Percentiles rank a stretch among this genome's conserved stretches.
Conservation (phyloP, 2,797 vertebrate species). For the Malurus splendens region DNA sequence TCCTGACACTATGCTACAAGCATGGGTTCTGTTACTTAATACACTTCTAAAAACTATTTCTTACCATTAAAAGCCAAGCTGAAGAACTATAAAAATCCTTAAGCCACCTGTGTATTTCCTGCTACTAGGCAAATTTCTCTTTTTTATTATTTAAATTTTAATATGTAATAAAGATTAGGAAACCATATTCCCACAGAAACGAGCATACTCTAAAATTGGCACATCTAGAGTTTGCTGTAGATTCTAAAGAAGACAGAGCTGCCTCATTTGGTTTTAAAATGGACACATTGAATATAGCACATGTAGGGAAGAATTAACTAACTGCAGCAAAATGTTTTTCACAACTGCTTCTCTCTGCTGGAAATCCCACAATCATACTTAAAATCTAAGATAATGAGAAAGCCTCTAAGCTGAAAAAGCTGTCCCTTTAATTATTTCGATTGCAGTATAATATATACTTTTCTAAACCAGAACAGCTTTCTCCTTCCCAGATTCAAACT, state of each 20-base stretch:
- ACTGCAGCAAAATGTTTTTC: conserved; percentile 73
- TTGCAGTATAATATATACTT: conserved; percentile 1
- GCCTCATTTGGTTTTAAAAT: conserved; percentile 76
- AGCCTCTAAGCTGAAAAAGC: conserved; percentile 50
- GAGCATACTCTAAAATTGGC: conserved; percentile 56
- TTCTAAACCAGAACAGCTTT: not conserved
- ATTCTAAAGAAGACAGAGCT: conserved; percentile 51
- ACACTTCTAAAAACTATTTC: not conserved
- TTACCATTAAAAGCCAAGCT: not conserved
- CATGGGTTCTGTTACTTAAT: not conserved
- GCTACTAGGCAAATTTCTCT: conserved; percentile 1
- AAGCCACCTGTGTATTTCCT: not conserved
- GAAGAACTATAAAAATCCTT: not conserved
- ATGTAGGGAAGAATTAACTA: conserved; percentile 78
- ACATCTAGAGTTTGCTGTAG: conserved; percentile 56
- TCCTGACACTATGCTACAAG: not conserved
- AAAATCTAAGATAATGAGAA: conserved; percentile 65
- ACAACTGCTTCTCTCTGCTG: conserved; percentile 70
- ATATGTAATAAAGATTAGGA: conserved; percentile 62
- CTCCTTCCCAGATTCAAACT: not conserved
- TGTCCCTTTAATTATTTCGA: conserved; percentile 54
- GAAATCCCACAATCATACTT: conserved; percentile 62
- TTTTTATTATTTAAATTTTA: conserved; percentile 64
- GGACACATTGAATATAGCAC: conserved; percentile 67
- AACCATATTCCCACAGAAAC: conserved; percentile 56